Evolutionary conservation across 1,140 invertebrate genomes (phyloP).

Genomic region (Daktulosphaira vitifoliae): DNA sequence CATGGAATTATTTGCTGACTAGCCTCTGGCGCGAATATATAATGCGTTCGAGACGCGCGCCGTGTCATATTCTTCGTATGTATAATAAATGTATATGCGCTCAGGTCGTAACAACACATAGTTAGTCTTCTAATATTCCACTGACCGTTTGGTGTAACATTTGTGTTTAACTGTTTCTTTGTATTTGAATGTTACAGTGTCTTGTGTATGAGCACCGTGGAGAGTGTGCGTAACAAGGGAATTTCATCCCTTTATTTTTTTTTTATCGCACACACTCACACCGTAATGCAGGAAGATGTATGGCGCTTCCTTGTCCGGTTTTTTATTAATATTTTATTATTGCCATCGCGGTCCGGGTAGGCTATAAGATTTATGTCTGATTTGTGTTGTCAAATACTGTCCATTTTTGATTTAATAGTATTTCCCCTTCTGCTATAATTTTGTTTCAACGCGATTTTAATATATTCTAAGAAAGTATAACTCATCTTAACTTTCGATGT

Average conservation of each 20-base stretch:
- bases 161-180: conserved; percentile 24
- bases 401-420: conserved; percentile 19
- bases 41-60: too few relatives aligned
- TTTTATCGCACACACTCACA: conserved; percentile 6
- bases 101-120: too few relatives aligned
- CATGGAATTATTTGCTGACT: conserved; percentile 17
- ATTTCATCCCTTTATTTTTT: conserved; percentile 6
- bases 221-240: background rate
- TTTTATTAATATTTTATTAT: conserved; percentile 30
- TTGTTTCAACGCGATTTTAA: background rate
- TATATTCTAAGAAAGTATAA: background rate
- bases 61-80: too few relatives aligned
- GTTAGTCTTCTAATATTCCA: too few relatives aligned
- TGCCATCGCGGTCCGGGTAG: background rate
- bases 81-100: too few relatives aligned
- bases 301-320: conserved; percentile 26
- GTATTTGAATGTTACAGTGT: too few relatives aligned
- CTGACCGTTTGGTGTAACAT: conserved; percentile 24
- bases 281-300: conserved; percentile 6
- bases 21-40: background rate
- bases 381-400: background rate
- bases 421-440: background rate
- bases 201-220: too few relatives aligned
- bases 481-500: too few relatives aligned
- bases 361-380: conserved; percentile 14